Percentiles rank a stretch among this genome's conserved stretches.
Evolutionary conservation across 53 echinoderm and acorn worm species (phyloP).

Genomic region (Glandiceps talaboti): DNA sequence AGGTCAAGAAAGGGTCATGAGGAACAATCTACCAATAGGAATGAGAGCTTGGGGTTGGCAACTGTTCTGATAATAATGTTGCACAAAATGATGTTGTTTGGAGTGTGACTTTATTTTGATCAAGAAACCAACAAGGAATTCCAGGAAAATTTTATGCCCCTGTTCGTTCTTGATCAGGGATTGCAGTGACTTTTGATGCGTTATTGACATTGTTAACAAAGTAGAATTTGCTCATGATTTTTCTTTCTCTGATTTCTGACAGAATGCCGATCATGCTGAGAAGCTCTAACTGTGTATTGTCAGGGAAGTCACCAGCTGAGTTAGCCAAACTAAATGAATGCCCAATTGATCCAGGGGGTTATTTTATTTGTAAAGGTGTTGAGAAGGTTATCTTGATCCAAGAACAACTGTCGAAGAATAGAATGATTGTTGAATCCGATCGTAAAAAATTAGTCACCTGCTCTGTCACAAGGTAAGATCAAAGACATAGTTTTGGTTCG

Average conservation of each 20-base stretch:
- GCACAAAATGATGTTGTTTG: no score
- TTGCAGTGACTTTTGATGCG: neutral
- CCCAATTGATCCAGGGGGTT: constrained; percentile 92
- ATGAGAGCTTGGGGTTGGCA: no score
- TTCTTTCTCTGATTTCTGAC: neutral
- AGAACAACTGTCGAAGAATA: constrained; percentile 90
- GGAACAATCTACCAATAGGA: constrained; percentile 91
- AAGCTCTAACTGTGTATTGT: constrained; percentile 89
- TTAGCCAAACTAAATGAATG: constrained; percentile 95
- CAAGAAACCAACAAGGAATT: no score
- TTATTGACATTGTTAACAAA: neutral
- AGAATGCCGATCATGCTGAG: constrained; percentile 99
- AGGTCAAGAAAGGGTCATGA: constrained; percentile 78
- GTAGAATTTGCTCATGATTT: neutral
- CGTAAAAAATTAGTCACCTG: constrained; percentile 76
- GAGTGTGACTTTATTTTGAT: no score
- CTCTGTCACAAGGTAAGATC: constrained; percentile 76
- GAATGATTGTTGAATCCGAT: constrained; percentile 95
- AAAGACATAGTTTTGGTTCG: no score
- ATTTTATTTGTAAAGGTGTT: constrained; percentile 80
- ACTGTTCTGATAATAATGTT: no score
- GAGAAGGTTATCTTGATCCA: constrained; percentile 99
- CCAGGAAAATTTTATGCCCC: no score
- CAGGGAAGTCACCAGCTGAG: constrained; percentile 76
- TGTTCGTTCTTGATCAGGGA: neutral